These are phyloP conservation scores for Pristionchus exspectatus DNA, from an alignment of 2,888 invertebrate genomes.

Conservation along the genomic window DNA sequence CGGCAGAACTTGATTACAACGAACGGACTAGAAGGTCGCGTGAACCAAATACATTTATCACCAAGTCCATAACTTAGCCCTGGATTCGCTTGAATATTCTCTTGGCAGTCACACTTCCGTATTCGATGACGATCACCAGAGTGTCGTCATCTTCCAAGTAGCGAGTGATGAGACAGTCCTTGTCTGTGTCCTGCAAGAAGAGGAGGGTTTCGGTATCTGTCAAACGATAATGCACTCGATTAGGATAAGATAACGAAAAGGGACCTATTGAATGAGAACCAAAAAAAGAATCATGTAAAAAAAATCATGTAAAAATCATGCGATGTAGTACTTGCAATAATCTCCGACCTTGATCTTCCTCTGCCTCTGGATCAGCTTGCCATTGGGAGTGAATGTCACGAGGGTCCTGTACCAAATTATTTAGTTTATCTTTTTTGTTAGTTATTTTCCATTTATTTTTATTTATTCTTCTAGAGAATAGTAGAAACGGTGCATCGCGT, in stretches of 20 bases:
- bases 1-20: neutral
- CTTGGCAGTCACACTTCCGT: slow-evolving; percentile 58
- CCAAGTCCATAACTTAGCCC: neutral
- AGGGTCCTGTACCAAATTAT: neutral
- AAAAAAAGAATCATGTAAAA: no score
- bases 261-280: no score
- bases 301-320: no score
- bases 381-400: slow-evolving; percentile 61
- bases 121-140: slow-evolving; percentile 61
- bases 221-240: no score
- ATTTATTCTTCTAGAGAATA: no score
- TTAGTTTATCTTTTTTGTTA: no score
- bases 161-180: slow-evolving; percentile 62
- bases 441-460: no score
- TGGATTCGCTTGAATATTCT: slow-evolving; percentile 58
- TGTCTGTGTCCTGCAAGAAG: slow-evolving; percentile 25
- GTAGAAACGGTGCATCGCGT: no score
- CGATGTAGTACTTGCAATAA: no score
- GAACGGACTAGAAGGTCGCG: neutral
- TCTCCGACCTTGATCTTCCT: slow-evolving; percentile 58
- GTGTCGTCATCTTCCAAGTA: slow-evolving; percentile 60
- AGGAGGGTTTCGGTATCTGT: neutral
- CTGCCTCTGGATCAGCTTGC: slow-evolving; percentile 66
- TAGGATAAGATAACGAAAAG: no score
- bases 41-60: neutral